Conservation (phyloP, 2,113 vertebrate species). For the Piaya cayana region DNA sequence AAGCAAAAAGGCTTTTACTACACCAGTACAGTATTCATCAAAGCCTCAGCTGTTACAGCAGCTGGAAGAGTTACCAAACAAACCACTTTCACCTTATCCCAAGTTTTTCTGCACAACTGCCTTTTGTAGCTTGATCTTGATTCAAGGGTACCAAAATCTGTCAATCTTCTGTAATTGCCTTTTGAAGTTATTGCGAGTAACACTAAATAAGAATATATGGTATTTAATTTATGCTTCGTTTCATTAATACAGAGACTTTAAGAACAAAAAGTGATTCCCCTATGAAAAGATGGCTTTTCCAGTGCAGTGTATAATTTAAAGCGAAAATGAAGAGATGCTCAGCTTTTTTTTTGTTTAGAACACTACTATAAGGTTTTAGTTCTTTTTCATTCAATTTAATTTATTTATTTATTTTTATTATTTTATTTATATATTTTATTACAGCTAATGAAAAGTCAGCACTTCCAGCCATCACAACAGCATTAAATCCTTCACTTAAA, state of each 20-base stretch:
- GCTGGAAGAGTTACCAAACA: background rate
- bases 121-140: background rate
- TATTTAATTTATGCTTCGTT: background rate
- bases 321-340: background rate
- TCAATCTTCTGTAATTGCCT: background rate
- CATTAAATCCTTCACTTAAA: background rate
- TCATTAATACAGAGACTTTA: background rate
- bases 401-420: background rate
- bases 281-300: background rate
- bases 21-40: background rate
- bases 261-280: background rate
- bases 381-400: background rate
- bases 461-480: background rate
- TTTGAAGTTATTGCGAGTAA: background rate
- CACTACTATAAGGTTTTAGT: background rate
- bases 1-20: constrained; percentile 5
- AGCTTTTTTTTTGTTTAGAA: background rate
- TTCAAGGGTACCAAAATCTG: background rate
- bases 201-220: rapidly evolving
- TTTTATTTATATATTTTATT: background rate
- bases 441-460: background rate
- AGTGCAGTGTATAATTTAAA: background rate
- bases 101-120: background rate
- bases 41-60: background rate
- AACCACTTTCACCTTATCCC: background rate